Conservation (phyloP, 2,888 invertebrate species). For the Aquatica leii region DNA sequence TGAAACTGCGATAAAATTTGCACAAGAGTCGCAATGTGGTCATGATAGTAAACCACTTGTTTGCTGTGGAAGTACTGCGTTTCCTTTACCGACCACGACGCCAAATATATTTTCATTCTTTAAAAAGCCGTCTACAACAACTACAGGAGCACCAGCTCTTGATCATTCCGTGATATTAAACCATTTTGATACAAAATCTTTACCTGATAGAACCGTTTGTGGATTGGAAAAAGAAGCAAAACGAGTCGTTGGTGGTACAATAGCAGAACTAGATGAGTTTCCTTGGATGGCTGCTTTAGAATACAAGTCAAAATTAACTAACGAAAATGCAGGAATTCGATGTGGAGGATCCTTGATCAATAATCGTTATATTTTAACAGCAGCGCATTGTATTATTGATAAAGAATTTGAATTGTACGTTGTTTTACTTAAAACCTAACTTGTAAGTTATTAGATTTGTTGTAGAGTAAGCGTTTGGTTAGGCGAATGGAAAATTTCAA, state of each 20-base stretch:
- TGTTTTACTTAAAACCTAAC: background rate
- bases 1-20: conserved; percentile 43
- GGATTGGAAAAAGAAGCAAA: conserved; percentile 19
- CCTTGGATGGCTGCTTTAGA: conserved; percentile 61
- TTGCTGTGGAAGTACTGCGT: conserved; percentile 41
- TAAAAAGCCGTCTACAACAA: background rate
- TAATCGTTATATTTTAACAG: conserved; percentile 59
- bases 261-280: conserved; percentile 57
- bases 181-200: background rate
- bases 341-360: conserved; percentile 62
- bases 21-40: conserved; percentile 62
- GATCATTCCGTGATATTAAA: conserved; percentile 9
- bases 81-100: too few species aligned
- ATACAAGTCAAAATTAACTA: conserved; percentile 46
- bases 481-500: conserved; percentile 10
- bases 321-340: conserved; percentile 15
- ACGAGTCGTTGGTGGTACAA: conserved; percentile 45
- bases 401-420: conserved; percentile 21
- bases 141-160: background rate
- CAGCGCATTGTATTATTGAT: conserved; percentile 55
- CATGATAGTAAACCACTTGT: conserved; percentile 61
- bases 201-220: conserved; percentile 23
- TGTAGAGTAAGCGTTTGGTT: conserved; percentile 11
- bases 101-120: background rate
- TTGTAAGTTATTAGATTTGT: background rate